Evolutionary conservation across 2,797 vertebrate species (phyloP).

Genomic region (Odontamblyopus rebecca): DNA sequence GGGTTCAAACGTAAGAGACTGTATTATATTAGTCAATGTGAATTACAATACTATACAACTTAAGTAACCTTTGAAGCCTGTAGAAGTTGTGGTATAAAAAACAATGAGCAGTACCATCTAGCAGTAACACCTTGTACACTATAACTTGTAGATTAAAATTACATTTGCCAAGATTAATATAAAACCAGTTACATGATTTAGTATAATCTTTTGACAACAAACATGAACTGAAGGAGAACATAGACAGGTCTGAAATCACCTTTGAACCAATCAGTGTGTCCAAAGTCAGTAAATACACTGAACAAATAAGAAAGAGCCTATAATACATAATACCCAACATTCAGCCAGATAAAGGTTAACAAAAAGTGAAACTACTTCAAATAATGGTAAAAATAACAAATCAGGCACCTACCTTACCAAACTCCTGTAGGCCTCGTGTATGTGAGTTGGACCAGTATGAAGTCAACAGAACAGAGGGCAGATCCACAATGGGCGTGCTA

Average conservation of each 20-base stretch:
- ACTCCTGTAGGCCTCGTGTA: slow-evolving; percentile 34
- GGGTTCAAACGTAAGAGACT: background rate
- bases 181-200: background rate
- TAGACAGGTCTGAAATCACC: slow-evolving; percentile 27
- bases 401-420: slow-evolving; percentile 48
- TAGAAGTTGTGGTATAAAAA: background rate
- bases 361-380: background rate
- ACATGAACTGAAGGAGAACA: background rate
- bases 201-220: background rate
- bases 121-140: background rate
- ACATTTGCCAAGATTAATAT: background rate
- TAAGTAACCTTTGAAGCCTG: background rate
- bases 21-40: background rate
- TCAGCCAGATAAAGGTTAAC: background rate
- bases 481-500: slow-evolving; percentile 52
- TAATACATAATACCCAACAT: background rate
- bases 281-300: slow-evolving; percentile 23
- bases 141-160: background rate
- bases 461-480: slow-evolving; percentile 54
- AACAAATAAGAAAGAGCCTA: slow-evolving; percentile 28
- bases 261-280: slow-evolving; percentile 9
- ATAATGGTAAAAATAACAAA: background rate
- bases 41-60: background rate
- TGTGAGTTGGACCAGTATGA: slow-evolving; percentile 21
- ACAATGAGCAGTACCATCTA: background rate